Evolutionary conservation across 1,140 invertebrate genomes (phyloP), one percentile per base, ranked within the genome.

Genomic region (Drosophila virilis): DNA sequence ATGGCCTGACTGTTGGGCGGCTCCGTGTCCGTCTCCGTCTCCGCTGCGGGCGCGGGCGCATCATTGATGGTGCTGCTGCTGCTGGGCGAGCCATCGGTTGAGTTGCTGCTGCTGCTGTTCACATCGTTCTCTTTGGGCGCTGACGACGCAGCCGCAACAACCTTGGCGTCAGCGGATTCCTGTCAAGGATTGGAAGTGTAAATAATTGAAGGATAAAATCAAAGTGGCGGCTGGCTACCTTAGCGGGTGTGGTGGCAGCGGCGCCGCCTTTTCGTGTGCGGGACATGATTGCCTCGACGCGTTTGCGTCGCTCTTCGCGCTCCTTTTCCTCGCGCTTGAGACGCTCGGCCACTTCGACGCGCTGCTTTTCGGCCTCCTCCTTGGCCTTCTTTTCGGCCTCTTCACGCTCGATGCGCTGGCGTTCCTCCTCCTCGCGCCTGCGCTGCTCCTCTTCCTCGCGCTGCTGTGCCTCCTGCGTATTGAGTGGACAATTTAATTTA

Each of bases 281-380:
- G 40, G 94, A 93, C 96, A 97, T 97, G 74, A 97, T 97, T 48
- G 96, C 96, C 92, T 97, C 96, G 2, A 97, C 96, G 55, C 96
- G 93, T 91, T 96, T 96, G 51, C 96, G 94, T 77, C 96, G 93
- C 48, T 95, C 95, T 80, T 96, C 94, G 74, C 96, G 93, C 83
- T 97, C 96, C 90, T 96, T 96, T 83, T 97, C 96, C 92, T 97
- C 96, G 73, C 95, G 95, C 80, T 95, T 95, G 37, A 96, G 92
- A 70, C 95, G 94, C 83, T 96, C 95, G 71, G 96, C 95, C 78
- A 95, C 95, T 92, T 97, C 96, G 76, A 95, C 93, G 85, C 96
- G 94, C 91, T 95, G 94, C 82, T 95, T 96, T 83, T 97, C 97
- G 1, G 95, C 95, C 92, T 97, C 96, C 92, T 97, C 96, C 77